phyloP scores from a whole-genome alignment of 2,113 vertebrate genomes.

The Amblyopsis rosae region DNA sequence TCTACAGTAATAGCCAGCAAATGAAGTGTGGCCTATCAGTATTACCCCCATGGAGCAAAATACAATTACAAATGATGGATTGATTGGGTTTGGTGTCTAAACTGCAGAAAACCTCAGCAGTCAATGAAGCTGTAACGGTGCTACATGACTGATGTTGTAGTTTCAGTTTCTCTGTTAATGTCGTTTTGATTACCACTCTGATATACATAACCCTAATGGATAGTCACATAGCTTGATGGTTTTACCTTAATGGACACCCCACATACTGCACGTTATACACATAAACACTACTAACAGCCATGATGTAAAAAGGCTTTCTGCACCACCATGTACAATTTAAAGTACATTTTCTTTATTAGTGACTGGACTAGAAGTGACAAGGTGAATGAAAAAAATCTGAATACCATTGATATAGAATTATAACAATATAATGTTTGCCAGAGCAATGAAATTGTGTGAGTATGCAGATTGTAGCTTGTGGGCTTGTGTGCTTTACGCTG shows the following conservation, averaged over 20 bases:
- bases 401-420: constrained; percentile 15
- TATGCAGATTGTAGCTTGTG: background rate
- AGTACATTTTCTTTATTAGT: no score
- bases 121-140: background rate
- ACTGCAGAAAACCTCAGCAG: background rate
- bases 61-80: background rate
- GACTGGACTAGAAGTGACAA: background rate
- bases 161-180: background rate
- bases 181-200: background rate
- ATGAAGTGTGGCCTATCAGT: constrained; percentile 35
- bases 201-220: background rate
- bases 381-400: background rate
- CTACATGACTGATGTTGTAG: background rate
- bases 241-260: no score
- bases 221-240: background rate
- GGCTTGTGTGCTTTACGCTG: background rate
- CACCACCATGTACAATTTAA: no score
- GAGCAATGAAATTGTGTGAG: constrained; percentile 2
- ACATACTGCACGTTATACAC: no score
- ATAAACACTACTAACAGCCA: no score
- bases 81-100: background rate
- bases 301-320: no score
- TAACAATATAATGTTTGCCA: background rate
- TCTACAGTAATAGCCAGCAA: constrained; percentile 34
- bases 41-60: constrained; percentile 16